Evolutionary conservation across 37 sponge, comb jelly and placozoan species (phyloP).

Genomic region (Diacarnus erythraeanus): DNA sequence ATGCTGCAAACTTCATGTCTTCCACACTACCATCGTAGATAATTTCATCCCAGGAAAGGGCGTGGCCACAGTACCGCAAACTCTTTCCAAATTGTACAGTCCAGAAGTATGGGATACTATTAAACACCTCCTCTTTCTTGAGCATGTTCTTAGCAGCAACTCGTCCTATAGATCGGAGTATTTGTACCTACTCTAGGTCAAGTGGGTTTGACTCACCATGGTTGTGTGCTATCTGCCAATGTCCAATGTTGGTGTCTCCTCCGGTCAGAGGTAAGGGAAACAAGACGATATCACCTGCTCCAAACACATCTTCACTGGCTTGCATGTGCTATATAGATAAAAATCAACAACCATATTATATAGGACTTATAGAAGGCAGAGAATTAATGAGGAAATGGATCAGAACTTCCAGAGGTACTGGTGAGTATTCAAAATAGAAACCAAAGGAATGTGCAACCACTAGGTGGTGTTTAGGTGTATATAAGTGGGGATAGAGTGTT

Average conservation of each 20-base stretch:
- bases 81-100: slow-evolving; percentile 89
- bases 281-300: slow-evolving; percentile 86
- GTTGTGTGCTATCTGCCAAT: slow-evolving; percentile 93
- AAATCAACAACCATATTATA: not conserved
- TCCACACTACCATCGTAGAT: slow-evolving; percentile 78
- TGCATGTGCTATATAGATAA: slow-evolving; percentile 59
- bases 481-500: too few relatives aligned
- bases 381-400: too few relatives aligned
- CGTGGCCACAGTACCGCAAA: slow-evolving; percentile 86
- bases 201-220: slow-evolving; percentile 52
- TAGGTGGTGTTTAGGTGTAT: too few relatives aligned
- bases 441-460: too few relatives aligned
- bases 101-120: slow-evolving; percentile 95
- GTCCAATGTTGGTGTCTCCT: slow-evolving; percentile 80
- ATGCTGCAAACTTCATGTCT: slow-evolving; percentile 80
- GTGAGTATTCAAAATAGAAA: too few relatives aligned
- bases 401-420: too few relatives aligned
- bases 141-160: slow-evolving; percentile 90
- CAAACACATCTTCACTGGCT: slow-evolving; percentile 76
- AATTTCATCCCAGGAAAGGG: slow-evolving; percentile 79
- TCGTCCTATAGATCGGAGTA: slow-evolving; percentile 36
- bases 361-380: too few relatives aligned
- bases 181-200: not conserved
- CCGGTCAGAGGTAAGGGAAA: slow-evolving; percentile 81
- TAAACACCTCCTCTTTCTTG: slow-evolving; percentile 58